phyloP scores from a whole-genome alignment of 2,797 vertebrate genomes.

The Gymnoscopelus braueri region DNA sequence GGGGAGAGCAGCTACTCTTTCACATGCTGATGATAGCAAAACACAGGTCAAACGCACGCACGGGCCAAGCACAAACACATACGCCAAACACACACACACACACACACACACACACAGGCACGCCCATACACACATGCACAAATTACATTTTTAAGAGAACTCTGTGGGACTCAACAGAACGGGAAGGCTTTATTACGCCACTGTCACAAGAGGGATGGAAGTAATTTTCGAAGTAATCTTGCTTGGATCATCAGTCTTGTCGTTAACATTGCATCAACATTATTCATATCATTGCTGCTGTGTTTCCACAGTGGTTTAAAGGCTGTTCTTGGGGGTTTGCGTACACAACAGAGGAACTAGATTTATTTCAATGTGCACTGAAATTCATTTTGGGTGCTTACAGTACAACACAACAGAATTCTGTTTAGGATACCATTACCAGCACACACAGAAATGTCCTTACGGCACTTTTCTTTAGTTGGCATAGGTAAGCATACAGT shows the following conservation, averaged over 20 bases:
- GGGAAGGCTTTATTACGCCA: slow-evolving; percentile 51
- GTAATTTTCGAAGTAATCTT: slow-evolving; percentile 40
- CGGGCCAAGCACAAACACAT: slow-evolving; percentile 1
- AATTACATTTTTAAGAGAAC: too few relatives aligned
- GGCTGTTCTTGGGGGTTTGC: too few relatives aligned
- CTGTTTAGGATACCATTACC: too few relatives aligned
- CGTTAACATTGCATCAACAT: slow-evolving; percentile 54
- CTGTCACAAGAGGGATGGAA: slow-evolving; percentile 47
- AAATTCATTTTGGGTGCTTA: too few relatives aligned
- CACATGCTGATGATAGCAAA: slow-evolving; percentile 48
- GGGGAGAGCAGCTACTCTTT: slow-evolving; percentile 50
- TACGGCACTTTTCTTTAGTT: too few relatives aligned
- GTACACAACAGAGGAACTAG: too few relatives aligned
- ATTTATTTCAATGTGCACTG: too few relatives aligned
- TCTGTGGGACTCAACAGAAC: slow-evolving; percentile 8
- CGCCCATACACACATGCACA: background rate
- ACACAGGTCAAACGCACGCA: slow-evolving; percentile 10
- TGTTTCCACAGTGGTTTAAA: slow-evolving; percentile 15
- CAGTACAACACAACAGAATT: too few relatives aligned
- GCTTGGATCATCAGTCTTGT: slow-evolving; percentile 38
- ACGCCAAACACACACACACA: background rate
- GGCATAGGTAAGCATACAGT: too few relatives aligned
- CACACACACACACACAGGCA: background rate
- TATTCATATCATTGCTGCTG: slow-evolving; percentile 41
- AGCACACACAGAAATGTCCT: too few relatives aligned